Evolutionary conservation across 2,113 vertebrate genomes (phyloP).

Genomic region (Embiotoca jacksoni): DNA sequence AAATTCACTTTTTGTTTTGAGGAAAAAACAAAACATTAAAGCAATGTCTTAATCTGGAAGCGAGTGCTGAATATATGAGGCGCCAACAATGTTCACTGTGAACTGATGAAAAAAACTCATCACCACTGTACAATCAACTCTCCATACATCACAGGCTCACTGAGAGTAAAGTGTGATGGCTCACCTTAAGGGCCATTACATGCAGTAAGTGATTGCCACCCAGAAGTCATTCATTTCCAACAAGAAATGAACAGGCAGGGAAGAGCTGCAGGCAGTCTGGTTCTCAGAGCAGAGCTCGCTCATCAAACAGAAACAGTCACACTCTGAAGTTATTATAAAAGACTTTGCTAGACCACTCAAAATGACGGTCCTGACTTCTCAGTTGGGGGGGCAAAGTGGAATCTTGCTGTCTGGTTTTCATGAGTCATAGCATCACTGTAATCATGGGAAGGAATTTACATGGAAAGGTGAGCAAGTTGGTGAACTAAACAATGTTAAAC

Average conservation of each 20-base stretch:
- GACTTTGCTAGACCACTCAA: constrained; percentile 11
- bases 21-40: not conserved
- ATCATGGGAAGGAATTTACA: not conserved
- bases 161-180: constrained; percentile 20
- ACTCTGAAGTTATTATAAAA: constrained; percentile 5
- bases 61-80: constrained; percentile 10
- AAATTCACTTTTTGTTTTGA: constrained; percentile 18
- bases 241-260: constrained; percentile 19
- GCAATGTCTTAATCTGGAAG: not conserved
- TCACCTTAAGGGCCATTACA: constrained; percentile 49
- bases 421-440: constrained; percentile 1
- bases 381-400: not conserved
- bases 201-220: constrained; percentile 33
- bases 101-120: not conserved
- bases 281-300: constrained; percentile 5
- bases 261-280: constrained; percentile 22
- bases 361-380: constrained; percentile 27
- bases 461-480: not conserved
- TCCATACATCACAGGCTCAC: constrained; percentile 20
- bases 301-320: constrained; percentile 30
- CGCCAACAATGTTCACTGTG: not conserved
- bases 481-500: too few relatives aligned
- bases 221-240: constrained; percentile 49
- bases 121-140: not conserved
- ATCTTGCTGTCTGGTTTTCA: not conserved